phyloP scores from a whole-genome alignment of 2,113 vertebrate genomes.

The Marmota flaviventris region DNA sequence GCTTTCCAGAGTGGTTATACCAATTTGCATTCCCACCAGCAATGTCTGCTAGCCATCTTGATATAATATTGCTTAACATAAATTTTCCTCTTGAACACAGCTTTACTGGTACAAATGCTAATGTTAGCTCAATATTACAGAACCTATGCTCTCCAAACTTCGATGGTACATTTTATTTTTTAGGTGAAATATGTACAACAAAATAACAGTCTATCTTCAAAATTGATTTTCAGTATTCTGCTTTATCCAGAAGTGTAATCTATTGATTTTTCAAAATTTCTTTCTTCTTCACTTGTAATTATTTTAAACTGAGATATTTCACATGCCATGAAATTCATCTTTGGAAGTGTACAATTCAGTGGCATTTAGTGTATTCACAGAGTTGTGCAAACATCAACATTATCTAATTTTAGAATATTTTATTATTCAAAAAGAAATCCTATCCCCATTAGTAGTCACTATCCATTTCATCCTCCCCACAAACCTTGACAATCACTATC shows the following conservation, averaged over 20 bases:
- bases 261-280: conserved; percentile 1
- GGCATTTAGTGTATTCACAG: too few relatives aligned
- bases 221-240: not conserved
- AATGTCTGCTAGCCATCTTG: not conserved
- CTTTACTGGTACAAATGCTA: not conserved
- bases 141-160: not conserved
- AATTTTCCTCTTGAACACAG: not conserved
- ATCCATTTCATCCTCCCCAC: not conserved
- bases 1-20: too few relatives aligned
- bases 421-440: not conserved
- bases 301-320: conserved; percentile 3
- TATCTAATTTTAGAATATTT: not conserved
- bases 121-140: not conserved
- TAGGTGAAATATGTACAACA: not conserved
- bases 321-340: not conserved
- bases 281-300: not conserved
- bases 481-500: too few relatives aligned
- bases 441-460: not conserved
- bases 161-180: not conserved
- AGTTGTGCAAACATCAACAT: not conserved
- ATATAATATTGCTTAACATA: not conserved
- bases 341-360: not conserved
- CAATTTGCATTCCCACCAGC: too few relatives aligned
- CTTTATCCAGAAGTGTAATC: not conserved
- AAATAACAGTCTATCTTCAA: conserved; percentile 11